Evolutionary conservation across 1,140 invertebrate species (phyloP).

Genomic region (Scaptomyza hsui): DNA sequence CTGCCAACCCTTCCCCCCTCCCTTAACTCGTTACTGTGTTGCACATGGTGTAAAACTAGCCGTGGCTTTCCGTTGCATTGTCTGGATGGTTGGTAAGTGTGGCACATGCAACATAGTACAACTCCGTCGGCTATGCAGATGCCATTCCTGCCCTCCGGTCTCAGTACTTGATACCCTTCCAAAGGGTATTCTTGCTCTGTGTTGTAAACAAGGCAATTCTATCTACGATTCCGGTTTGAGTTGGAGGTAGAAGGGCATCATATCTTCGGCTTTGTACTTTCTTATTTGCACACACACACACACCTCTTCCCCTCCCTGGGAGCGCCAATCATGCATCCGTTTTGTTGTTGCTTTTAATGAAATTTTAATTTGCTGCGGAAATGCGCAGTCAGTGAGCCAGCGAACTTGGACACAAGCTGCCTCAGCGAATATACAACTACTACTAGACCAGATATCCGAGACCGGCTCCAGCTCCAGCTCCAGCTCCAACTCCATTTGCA

Average conservation of each 20-base stretch:
- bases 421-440: constrained; percentile 32
- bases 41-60: constrained; percentile 57
- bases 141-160: constrained; percentile 2
- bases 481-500: neutral
- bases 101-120: constrained; percentile 2
- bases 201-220: too few relatives aligned
- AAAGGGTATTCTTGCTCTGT: neutral
- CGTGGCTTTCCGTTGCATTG: constrained; percentile 43
- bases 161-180: neutral
- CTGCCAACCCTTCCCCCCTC: neutral
- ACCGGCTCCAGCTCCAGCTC: constrained; percentile 5
- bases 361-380: constrained; percentile 82
- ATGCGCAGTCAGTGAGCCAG: constrained; percentile 74
- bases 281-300: neutral
- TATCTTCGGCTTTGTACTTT: neutral
- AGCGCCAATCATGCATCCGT: constrained; percentile 53
- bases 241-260: too few relatives aligned
- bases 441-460: neutral
- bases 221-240: too few relatives aligned
- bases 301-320: neutral
- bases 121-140: constrained; percentile 34
- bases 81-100: constrained; percentile 21
- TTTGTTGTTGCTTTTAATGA: constrained; percentile 68
- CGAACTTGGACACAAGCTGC: constrained; percentile 63
- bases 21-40: constrained; percentile 35